Evolutionary conservation across 2,113 vertebrate species (phyloP).

Genomic region (Scomber colias): DNA sequence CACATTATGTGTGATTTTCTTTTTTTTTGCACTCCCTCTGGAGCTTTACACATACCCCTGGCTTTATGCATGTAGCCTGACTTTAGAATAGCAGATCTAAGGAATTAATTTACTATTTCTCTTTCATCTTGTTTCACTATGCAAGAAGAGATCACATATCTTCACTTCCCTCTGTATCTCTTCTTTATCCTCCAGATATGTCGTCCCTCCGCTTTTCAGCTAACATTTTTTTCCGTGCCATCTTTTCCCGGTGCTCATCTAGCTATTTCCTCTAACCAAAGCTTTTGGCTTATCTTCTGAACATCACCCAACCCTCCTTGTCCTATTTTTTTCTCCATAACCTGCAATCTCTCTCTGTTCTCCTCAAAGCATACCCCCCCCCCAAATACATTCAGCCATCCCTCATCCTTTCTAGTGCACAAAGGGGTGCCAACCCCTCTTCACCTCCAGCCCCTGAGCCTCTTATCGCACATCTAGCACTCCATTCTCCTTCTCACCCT

Average conservation of each 20-base stretch:
- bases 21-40: conserved; percentile 29
- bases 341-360: conserved; percentile 5
- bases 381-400: neutral
- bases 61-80: conserved; percentile 23
- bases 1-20: conserved; percentile 9
- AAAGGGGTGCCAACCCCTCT: conserved; percentile 20
- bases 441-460: conserved; percentile 42
- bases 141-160: conserved; percentile 24
- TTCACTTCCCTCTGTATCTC: conserved; percentile 28
- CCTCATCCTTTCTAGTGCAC: conserved; percentile 25
- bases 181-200: conserved; percentile 28
- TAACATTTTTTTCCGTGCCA: conserved; percentile 11
- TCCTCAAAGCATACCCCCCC: neutral
- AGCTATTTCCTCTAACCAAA: conserved; percentile 33
- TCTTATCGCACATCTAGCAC: conserved; percentile 59
- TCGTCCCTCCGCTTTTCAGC: conserved; percentile 14
- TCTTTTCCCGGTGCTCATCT: conserved; percentile 21
- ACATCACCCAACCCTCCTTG: conserved; percentile 5
- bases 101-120: conserved; percentile 57
- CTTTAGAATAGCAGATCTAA: conserved; percentile 62
- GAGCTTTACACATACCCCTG: conserved; percentile 40
- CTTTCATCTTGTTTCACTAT: conserved; percentile 58
- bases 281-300: conserved; percentile 39
- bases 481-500: conserved; percentile 30
- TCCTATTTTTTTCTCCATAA: conserved; percentile 19